A percentile compares a stretch with the other conserved stretches of the same genome.
Conservation (phyloP, 1,140 invertebrate species). For the Acyrthosiphon pisum region DNA sequence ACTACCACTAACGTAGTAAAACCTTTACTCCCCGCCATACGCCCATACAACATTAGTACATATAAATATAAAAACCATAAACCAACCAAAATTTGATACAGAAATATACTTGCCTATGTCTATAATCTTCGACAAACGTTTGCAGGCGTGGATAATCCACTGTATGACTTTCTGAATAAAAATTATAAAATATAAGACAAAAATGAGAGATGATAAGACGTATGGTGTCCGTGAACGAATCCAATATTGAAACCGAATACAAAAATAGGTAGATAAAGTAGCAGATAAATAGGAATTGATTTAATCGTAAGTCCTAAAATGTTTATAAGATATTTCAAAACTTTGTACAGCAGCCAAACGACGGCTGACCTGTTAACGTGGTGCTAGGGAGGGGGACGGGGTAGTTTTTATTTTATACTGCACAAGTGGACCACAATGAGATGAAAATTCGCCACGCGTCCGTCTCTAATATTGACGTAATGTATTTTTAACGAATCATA, state of each 20-base stretch:
- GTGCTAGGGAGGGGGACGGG: neutral
- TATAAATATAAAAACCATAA: too few relatives aligned
- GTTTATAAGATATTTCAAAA: neutral
- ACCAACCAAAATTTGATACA: too few relatives aligned
- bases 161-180: neutral
- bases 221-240: too few relatives aligned
- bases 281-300: neutral
- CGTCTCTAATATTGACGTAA: neutral
- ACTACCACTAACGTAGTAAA: too few relatives aligned
- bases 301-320: neutral
- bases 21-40: too few relatives aligned
- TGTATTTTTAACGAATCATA: constrained; percentile 26
- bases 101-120: too few relatives aligned
- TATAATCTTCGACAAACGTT: too few relatives aligned
- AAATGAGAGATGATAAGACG: neutral
- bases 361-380: neutral
- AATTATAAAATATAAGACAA: neutral
- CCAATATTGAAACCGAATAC: too few relatives aligned
- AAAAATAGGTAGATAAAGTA: neutral
- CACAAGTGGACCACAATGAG: neutral
- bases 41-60: too few relatives aligned
- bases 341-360: neutral
- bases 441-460: neutral
- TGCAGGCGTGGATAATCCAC: too few relatives aligned
- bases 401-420: neutral